Evolutionary conservation across 2,113 vertebrate species (phyloP), one percentile per base, ranked within the genome.

Genomic region (Galemys pyrenaicus): DNA sequence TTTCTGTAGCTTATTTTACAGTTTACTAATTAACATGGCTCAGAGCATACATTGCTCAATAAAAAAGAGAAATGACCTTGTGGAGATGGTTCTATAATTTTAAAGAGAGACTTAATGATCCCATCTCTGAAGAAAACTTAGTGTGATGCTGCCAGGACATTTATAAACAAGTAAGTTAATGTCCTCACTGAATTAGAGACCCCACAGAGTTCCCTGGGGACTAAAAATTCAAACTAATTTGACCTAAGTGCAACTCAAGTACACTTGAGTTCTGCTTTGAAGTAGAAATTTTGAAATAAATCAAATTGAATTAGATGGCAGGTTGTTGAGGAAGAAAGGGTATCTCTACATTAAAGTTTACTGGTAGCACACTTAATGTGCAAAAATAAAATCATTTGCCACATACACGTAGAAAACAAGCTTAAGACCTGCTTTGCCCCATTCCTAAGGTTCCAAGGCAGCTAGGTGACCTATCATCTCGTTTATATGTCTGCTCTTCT

Each of bases 81-180:
- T 65, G 60, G 68, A 86, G 67, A 73, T 91, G 54, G 46, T 75
- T 70, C n/a, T 89, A 0, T 89, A 71, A 60, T 94, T 91, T 54
- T 92, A 93, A 91, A 94, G 62, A 94, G 26, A 71, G 46, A 17
- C 41, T 90, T 89, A 80, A 94, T 88, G 83, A 84, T 74, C 77
- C 71, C 74, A 24, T 24, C 3, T 56, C 56, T 96, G 67, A 91
- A 80, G 73, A 81, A 93, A 89, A 81, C 60, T 88, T 88, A 32
- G 32, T 84, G 16, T 79, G 37, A 67, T 87, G 26, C 58, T 89
- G 24, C 80, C 74, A 58, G 58, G 41, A 80, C 0, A 4, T 80
- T 84, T 83, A 89, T 15, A 79, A 35, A 64, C 80, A 79, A 84
- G 6, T 46, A 82, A 91, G 28, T 82, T 83, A 60, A 89, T 73